Conservation (phyloP, 2,797 vertebrate species). For the Peromyscus aztecus region DNA sequence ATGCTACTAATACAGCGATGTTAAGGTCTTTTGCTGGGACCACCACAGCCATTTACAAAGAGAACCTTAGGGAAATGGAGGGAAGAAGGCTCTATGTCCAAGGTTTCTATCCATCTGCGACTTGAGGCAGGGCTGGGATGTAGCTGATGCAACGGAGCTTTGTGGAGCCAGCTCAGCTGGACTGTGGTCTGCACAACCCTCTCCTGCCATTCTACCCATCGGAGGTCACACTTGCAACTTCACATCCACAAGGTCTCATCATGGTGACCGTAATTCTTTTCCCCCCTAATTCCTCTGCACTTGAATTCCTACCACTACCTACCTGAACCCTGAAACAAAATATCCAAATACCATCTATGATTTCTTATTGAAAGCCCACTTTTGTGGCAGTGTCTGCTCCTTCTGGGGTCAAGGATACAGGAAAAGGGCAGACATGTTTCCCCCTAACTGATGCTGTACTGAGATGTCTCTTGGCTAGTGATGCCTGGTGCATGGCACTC, state of each 20-base stretch:
- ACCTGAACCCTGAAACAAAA: not conserved
- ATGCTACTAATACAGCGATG: constrained; percentile 43
- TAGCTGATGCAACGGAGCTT: not conserved
- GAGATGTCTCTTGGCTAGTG: not conserved
- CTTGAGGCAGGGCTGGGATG: no score
- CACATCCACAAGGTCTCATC: not conserved
- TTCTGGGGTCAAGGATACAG: not conserved
- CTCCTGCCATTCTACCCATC: not conserved
- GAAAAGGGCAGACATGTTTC: not conserved
- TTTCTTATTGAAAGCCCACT: not conserved
- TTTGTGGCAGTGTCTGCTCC: not conserved
- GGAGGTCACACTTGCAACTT: not conserved
- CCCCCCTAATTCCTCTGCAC: not conserved
- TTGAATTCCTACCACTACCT: not conserved
- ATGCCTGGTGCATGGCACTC: not conserved
- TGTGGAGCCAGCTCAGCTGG: not conserved
- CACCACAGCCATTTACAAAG: not conserved
- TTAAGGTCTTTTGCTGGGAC: constrained; percentile 37
- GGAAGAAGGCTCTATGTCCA: not conserved
- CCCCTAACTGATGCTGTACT: not conserved
- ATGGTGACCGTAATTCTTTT: not conserved
- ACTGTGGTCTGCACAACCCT: not conserved
- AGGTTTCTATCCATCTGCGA: not conserved
- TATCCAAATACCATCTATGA: not conserved
- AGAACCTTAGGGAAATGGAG: not conserved